A percentile compares a stretch with the other conserved stretches of the same genome.
Evolutionary conservation across 1,140 invertebrate species (phyloP).

Genomic region (Philotrypesis tridentata): DNA sequence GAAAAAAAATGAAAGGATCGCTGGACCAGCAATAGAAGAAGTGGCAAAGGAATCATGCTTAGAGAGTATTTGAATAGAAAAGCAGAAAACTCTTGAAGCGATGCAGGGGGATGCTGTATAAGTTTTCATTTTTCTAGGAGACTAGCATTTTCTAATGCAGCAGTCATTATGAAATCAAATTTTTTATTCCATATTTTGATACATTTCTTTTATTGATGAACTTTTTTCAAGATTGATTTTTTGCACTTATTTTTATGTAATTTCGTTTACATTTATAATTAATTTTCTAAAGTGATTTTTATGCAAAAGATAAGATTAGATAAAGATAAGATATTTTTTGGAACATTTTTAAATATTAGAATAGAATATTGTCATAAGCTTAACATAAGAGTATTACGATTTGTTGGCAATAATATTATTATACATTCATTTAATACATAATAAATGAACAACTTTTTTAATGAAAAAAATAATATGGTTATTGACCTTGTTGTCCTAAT

Average conservation of each 20-base stretch:
- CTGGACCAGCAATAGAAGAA: too few species aligned
- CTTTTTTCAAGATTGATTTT: not conserved
- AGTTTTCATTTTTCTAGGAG: too few species aligned
- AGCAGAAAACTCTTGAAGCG: not conserved
- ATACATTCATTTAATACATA: not conserved
- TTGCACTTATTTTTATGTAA: not conserved
- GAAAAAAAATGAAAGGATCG: too few species aligned
- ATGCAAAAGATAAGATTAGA: too few species aligned
- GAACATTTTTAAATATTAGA: not conserved
- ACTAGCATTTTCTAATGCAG: too few species aligned
- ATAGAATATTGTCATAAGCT: too few species aligned
- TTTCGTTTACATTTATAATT: not conserved
- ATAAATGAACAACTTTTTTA: constrained; percentile 3
- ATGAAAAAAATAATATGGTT: not conserved
- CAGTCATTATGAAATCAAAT: too few species aligned
- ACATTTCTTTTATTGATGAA: not conserved
- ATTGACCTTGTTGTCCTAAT: not conserved
- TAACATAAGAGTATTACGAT: too few species aligned
- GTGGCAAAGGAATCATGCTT: too few species aligned
- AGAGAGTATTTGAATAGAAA: not conserved
- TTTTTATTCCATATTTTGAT: not conserved
- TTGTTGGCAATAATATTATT: not conserved
- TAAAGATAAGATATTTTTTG: not conserved
- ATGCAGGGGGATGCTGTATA: not conserved
- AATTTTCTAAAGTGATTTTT: not conserved